These are phyloP conservation scores for Galbula dea DNA, from an alignment of 2,113 vertebrate genomes.

Conservation along the genomic window DNA sequence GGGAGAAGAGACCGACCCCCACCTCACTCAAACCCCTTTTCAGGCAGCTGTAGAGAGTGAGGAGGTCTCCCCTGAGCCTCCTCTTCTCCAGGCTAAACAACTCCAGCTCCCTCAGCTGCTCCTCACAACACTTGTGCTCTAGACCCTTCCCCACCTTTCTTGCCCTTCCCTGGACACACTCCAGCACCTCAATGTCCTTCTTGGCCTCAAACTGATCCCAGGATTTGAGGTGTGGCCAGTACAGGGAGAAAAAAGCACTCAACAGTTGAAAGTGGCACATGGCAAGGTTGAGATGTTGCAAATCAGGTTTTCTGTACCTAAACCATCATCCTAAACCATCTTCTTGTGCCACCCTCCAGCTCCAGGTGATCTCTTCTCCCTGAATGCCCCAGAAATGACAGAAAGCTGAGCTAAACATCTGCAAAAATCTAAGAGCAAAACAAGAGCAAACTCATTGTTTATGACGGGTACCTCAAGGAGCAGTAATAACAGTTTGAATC, in stretches of 20 bases:
- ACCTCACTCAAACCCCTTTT: too few species aligned
- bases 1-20: too few species aligned
- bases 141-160: too few species aligned
- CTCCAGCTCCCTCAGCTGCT: too few species aligned
- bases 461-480: not conserved
- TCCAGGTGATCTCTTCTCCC: not conserved
- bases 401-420: not conserved
- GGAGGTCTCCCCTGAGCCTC: too few species aligned
- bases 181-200: too few species aligned
- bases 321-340: not conserved
- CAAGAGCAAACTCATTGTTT: not conserved
- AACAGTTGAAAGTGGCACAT: fast-evolving
- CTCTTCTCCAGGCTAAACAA: too few species aligned
- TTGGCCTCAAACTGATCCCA: too few species aligned
- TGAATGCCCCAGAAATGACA: not conserved
- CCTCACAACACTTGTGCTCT: too few species aligned
- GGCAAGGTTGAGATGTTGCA: not conserved
- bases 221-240: too few species aligned
- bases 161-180: too few species aligned
- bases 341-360: not conserved
- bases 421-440: not conserved
- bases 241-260: not conserved
- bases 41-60: too few species aligned
- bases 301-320: not conserved
- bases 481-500: fast-evolving